These are phyloP conservation scores for Conus betulinus DNA, from an alignment of 1,140 invertebrate species.

Conservation along the genomic window DNA sequence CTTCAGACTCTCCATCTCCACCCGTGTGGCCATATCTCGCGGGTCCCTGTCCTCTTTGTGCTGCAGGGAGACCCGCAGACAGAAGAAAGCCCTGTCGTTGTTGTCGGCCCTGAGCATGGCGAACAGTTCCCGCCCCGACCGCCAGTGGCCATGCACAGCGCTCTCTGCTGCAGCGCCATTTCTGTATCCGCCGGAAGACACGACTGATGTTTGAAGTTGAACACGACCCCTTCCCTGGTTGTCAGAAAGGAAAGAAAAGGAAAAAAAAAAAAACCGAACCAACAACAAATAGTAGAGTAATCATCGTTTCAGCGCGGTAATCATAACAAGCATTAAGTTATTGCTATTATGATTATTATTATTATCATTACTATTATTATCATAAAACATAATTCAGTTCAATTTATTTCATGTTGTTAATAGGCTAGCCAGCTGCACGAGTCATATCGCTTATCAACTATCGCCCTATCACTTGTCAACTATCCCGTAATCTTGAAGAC, in stretches of 20 bases:
- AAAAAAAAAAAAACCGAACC: no score
- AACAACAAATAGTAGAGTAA: no score
- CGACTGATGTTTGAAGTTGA: constrained; percentile 29
- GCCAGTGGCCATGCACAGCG: constrained; percentile 40
- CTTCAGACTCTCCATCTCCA: not conserved
- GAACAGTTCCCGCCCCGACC: constrained; percentile 18
- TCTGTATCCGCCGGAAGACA: constrained; percentile 22
- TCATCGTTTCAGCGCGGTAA: no score
- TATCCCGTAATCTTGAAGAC: no score
- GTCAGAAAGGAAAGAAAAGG: not conserved
- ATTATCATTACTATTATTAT: no score
- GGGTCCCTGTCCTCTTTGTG: not conserved
- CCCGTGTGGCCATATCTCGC: not conserved
- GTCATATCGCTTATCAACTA: no score
- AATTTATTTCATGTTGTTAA: no score
- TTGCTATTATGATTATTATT: no score
- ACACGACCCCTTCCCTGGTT: constrained; percentile 24
- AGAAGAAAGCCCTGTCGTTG: constrained; percentile 36
- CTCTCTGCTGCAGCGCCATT: constrained; percentile 10
- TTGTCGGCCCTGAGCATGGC: constrained; percentile 35
- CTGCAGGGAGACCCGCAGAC: constrained; percentile 13
- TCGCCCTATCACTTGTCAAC: no score
- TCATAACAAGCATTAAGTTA: no score
- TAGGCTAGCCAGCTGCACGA: no score
- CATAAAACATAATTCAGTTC: no score